Base-by-base conservation (phyloP, 2,797 vertebrate species). In the Parambassis ranga region DNA sequence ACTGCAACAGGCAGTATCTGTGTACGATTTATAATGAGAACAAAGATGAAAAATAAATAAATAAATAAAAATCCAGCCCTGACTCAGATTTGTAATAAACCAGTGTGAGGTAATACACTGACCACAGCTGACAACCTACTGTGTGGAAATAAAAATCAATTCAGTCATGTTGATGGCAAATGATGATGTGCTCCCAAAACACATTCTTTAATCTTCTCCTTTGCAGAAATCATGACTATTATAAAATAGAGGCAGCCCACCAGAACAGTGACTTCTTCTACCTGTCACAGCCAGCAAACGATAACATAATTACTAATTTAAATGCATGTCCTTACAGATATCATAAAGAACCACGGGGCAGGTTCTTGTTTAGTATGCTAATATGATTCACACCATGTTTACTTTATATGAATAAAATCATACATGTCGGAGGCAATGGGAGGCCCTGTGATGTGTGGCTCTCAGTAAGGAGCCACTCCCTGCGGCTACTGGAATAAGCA, bases 251-350 rank as follows among this genome's bases (percentile, higher is more conserved):
- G 13, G 33, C 15, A 43, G 23, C 14, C 24, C 24, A 44, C 10
- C 18, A 32, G 7, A 15, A 26, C 10, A 55, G 9, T 16, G 44
- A 39, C 27, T 1, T 22, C 22, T 61, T 67, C 60, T 43, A 47
- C 53, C 52, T 65, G 10, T 50, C 35, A 18, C 47, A 37, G 46
- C 53, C 62, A 38, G 56, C 30, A 77, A 49, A 70, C 67, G 23
- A 46, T 42, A 36, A 38, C 44, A 66, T 67, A 65, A 65, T 64
- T 22, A 46, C n/a, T 82, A 32, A 78, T 80, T 74, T 82, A 76
- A 82, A 78, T 82, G 46, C 71, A 71, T 42, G 31, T 57, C 79
- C 69, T 44, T 69, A 38, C 14, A n/a, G 43, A 46, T 56, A 48
- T 51, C 22, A 47, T 44, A 13, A 49, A 47, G 24, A 42, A 48